Percentiles rank a stretch among this genome's conserved stretches.
Evolutionary conservation across 1,140 invertebrate species (phyloP).

Genomic region (Battus philenor): DNA sequence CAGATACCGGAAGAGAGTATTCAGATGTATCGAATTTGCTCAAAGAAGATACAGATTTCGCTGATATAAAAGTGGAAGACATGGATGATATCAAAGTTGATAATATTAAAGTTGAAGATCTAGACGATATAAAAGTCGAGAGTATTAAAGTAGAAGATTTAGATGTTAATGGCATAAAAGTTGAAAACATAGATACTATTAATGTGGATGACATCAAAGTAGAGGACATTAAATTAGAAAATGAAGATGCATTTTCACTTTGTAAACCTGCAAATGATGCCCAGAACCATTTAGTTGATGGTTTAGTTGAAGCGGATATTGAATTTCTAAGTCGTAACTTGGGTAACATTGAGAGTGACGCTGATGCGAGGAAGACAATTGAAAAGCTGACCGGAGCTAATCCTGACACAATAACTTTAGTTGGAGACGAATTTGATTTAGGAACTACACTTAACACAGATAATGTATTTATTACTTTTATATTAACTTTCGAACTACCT

Average conservation of each 20-base stretch:
- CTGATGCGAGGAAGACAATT: constrained; percentile 72
- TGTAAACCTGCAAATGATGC: constrained; percentile 59
- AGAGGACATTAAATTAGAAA: constrained; percentile 63
- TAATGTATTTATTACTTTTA: constrained; percentile 54
- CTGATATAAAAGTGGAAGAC: constrained; percentile 67
- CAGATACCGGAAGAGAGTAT: constrained; percentile 52
- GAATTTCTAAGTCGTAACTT: constrained; percentile 71
- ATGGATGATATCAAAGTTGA: constrained; percentile 67
- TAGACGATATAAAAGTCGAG: constrained; percentile 57
- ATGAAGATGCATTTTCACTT: constrained; percentile 55
- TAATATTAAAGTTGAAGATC: constrained; percentile 58
- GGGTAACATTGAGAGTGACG: constrained; percentile 72
- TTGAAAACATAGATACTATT: constrained; percentile 57
- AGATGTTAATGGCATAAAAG: constrained; percentile 50
- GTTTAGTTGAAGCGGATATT: constrained; percentile 69
- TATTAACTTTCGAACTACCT: no score
- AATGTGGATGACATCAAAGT: constrained; percentile 62
- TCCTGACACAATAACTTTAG: constrained; percentile 60
- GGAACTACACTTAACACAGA: constrained; percentile 61
- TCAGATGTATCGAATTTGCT: constrained; percentile 44
- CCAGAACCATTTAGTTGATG: constrained; percentile 61
- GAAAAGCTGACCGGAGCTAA: constrained; percentile 69
- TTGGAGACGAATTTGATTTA: constrained; percentile 67
- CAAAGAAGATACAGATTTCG: constrained; percentile 60
- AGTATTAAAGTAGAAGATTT: constrained; percentile 58